These are phyloP conservation scores for Melieria omissa DNA, from an alignment of 2,888 invertebrate genomes.

Conservation along the genomic window DNA sequence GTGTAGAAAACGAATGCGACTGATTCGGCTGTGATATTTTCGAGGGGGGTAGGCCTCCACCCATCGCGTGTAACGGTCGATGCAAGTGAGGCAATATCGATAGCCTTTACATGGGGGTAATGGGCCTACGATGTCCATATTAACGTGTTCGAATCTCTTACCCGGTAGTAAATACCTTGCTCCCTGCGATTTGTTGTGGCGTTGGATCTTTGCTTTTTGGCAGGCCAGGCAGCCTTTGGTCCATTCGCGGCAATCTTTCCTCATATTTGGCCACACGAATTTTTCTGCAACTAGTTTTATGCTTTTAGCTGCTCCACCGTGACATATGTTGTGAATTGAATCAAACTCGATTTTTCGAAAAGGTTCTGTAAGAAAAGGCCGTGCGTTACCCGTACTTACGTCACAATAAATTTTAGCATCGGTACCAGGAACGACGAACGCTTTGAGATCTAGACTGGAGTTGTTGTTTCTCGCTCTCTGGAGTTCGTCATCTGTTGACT, in stretches of 20 bases:
- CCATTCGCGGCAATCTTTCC: slow-evolving; percentile 23
- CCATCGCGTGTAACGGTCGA: slow-evolving; percentile 47
- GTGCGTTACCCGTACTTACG: slow-evolving; percentile 12
- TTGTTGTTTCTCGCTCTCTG: neutral
- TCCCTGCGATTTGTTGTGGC: slow-evolving; percentile 9
- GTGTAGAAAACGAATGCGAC: slow-evolving; percentile 49
- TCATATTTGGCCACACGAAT: slow-evolving; percentile 15
- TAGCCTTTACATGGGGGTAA: slow-evolving; percentile 44
- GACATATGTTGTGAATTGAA: slow-evolving; percentile 23
- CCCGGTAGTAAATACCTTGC: slow-evolving; percentile 53
- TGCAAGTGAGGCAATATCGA: slow-evolving; percentile 56
- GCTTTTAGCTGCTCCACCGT: slow-evolving; percentile 14
- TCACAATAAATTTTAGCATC: slow-evolving; percentile 15
- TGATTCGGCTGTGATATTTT: slow-evolving; percentile 40
- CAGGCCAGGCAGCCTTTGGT: slow-evolving; percentile 21
- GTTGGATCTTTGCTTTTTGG: slow-evolving; percentile 29
- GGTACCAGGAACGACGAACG: slow-evolving; percentile 20
- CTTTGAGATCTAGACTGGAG: slow-evolving; percentile 22
- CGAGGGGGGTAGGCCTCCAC: slow-evolving; percentile 47
- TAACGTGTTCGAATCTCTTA: slow-evolving; percentile 7
- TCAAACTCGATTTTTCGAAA: slow-evolving; percentile 25
- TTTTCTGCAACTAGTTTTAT: slow-evolving; percentile 4
- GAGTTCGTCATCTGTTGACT: slow-evolving; percentile 8
- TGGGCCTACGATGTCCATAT: slow-evolving; percentile 7
- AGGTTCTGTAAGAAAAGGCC: slow-evolving; percentile 24